Evolutionary conservation across 2,113 vertebrate genomes (phyloP).

Genomic region (Lipophrys pholis): DNA sequence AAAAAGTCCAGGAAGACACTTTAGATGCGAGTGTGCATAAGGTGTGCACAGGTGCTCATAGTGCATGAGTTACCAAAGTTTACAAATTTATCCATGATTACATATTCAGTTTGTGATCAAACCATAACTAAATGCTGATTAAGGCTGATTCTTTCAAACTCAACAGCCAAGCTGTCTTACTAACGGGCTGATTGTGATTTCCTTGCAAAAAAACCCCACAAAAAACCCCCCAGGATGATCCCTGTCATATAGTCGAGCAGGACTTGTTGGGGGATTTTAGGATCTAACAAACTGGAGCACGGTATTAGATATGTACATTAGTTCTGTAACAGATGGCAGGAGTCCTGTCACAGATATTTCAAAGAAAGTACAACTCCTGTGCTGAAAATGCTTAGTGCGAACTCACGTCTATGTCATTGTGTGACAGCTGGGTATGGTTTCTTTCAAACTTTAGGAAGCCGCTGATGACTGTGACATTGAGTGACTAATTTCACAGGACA

Average conservation of each 20-base stretch:
- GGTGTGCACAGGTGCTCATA: no score
- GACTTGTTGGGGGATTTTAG: constrained; percentile 32
- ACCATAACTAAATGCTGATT: no score
- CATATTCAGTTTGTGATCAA: no score
- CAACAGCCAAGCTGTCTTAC: no score
- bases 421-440: constrained; percentile 44
- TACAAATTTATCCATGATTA: no score
- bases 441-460: constrained; percentile 20
- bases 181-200: no score
- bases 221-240: background rate
- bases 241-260: constrained; percentile 5
- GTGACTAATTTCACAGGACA: constrained; percentile 47
- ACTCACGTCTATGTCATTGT: background rate
- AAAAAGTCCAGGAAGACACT: no score
- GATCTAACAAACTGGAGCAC: constrained; percentile 26
- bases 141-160: no score
- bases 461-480: constrained; percentile 36
- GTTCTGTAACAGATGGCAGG: constrained; percentile 40
- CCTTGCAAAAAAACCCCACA: no score
- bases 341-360: constrained; percentile 53
- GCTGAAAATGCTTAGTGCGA: constrained; percentile 25
- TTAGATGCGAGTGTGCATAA: no score
- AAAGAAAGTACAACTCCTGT: constrained; percentile 48
- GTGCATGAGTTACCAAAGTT: no score
- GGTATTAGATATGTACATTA: constrained; percentile 22